Percentiles rank a stretch among this genome's conserved stretches.
Conservation (phyloP, 2,888 invertebrate species). For the Chrysolina haemoptera region DNA sequence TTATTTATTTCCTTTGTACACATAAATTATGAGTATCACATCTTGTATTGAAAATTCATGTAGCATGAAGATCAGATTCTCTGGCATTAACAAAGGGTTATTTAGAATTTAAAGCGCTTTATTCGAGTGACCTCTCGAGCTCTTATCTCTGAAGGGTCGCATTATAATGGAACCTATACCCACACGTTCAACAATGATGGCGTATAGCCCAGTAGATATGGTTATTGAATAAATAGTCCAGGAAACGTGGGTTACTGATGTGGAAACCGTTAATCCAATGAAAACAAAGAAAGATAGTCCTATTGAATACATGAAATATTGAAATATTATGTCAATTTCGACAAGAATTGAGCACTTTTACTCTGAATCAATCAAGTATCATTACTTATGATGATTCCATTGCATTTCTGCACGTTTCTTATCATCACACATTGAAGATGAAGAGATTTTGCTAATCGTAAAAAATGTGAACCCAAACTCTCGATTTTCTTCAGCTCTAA, state of each 20-base stretch:
- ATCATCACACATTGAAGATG: too few species aligned
- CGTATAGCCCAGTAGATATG: neutral
- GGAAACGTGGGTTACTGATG: neutral
- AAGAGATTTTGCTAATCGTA: too few species aligned
- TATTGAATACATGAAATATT: too few species aligned
- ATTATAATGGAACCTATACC: conserved; percentile 20
- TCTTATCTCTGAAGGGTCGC: conserved; percentile 19
- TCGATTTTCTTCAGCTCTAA: too few species aligned
- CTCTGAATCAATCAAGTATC: too few species aligned
- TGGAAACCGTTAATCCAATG: neutral
- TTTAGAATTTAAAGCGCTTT: conserved; percentile 15
- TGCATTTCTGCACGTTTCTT: too few species aligned
- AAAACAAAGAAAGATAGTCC: too few species aligned
- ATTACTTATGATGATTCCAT: too few species aligned
- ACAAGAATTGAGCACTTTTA: too few species aligned
- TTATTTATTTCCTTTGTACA: neutral
- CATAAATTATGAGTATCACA: neutral
- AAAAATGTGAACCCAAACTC: too few species aligned
- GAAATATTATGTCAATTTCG: too few species aligned
- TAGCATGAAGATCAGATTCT: neutral
- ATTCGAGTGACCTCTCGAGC: conserved; percentile 17
- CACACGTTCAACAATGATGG: conserved; percentile 13
- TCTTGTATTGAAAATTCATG: conserved; percentile 7
- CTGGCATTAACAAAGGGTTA: conserved; percentile 1
- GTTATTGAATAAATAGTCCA: neutral